Base-by-base conservation (phyloP, 2,888 invertebrate species). In the Cephus rjabovi region DNA sequence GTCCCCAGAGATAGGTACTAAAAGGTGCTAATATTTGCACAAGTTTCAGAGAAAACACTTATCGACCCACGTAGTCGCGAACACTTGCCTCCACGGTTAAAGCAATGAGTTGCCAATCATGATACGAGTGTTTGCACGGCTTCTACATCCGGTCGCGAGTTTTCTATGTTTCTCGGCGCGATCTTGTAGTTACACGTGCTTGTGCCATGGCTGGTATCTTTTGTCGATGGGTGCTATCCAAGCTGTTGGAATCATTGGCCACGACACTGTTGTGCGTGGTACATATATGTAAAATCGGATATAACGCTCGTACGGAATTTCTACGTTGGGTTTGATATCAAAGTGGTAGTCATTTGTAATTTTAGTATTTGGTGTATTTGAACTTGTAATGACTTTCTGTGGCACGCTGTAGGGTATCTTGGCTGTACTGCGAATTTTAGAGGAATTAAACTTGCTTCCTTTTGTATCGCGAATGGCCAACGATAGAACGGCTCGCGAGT, bases 21-120 rank as follows among this genome's bases (percentile, higher is more conserved):
- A 75, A 76, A 73, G 56, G 71, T 73, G 77, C 81, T 83, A 84
- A 82, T 83, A 83, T 85, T 84, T 81, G 83, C 80, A 79, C 37
- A 77, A 75, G 15, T 73, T 30, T 73, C 35, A 76, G 78, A 30
- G 80, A 82, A 79, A 79, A 80, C 76, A 68, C 77, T 79, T 73
- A 80, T 80, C 78, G 80, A 77, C 77, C 74, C 68, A 76, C 77
- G 74, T 40, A 78, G 81, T 78, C 79, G 81, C 79, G 80, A 79
- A 78, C 77, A 78, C 81, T 75, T 56, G 56, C 6, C 56, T 56
- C 23, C 23, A 15, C 23, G 56, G 56, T 56, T 56, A 56, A 56
- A 56, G 56, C 56, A 56, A 23, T 23, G 23, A 56, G 56, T 56
- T 56, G 56, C 56, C 56, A 56, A 56, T 56, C 23, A 23, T 9